Evolutionary conservation across 2,888 invertebrate species (phyloP).

Genomic region (Caenorhabditis wallacei): DNA sequence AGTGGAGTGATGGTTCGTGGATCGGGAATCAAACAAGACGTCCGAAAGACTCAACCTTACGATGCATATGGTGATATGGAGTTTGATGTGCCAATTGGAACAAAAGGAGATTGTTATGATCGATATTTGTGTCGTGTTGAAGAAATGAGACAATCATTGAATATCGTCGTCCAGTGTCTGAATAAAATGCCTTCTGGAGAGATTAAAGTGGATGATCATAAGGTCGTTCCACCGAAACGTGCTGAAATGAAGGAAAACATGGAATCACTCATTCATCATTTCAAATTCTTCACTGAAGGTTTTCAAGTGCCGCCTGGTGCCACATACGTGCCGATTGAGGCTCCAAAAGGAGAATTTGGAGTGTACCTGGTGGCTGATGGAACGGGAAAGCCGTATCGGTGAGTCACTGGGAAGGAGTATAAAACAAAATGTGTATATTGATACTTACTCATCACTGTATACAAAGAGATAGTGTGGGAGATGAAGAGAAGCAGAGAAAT

Average conservation of each 20-base stretch:
- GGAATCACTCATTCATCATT: conserved; percentile 98
- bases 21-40: conserved; percentile 98
- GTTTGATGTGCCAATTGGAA: conserved; percentile 97
- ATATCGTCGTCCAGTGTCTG: conserved; percentile 95
- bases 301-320: conserved; percentile 96
- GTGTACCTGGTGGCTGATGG: conserved; percentile 98
- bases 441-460: background rate
- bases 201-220: conserved; percentile 90
- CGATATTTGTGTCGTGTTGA: conserved; percentile 89
- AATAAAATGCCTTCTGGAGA: conserved; percentile 93
- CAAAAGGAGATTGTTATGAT: conserved; percentile 97
- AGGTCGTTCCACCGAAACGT: conserved; percentile 92
- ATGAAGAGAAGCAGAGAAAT: too few relatives aligned
- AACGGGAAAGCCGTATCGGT: conserved; percentile 93
- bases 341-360: conserved; percentile 96
- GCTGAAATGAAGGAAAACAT: conserved; percentile 95
- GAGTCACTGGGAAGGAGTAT: conserved; percentile 13
- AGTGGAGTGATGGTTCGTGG: conserved; percentile 98
- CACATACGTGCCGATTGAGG: conserved; percentile 97
- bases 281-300: conserved; percentile 97
- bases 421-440: conserved; percentile 33
- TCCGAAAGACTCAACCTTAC: conserved; percentile 96
- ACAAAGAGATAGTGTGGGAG: background rate
- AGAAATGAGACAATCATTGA: conserved; percentile 93
- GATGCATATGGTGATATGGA: conserved; percentile 95